phyloP scores from a whole-genome alignment of 2,888 invertebrate genomes.

The Pandemis corylana region DNA sequence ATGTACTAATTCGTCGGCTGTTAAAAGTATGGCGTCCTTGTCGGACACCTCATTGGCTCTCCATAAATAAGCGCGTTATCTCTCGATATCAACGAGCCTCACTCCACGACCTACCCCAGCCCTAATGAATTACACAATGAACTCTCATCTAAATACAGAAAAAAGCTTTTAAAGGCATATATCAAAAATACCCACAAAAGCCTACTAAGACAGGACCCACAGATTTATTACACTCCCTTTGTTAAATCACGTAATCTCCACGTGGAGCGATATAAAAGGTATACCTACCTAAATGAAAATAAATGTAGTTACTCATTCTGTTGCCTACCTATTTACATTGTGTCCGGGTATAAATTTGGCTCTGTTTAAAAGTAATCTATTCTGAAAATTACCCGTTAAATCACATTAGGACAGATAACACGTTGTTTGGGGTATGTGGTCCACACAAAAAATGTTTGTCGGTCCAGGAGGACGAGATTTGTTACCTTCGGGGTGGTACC shows the following conservation, averaged over 20 bases:
- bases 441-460: conserved; percentile 77
- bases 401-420: conserved; percentile 83
- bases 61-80: conserved; percentile 80
- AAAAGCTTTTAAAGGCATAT: conserved; percentile 86
- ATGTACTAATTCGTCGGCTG: conserved; percentile 72
- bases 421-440: conserved; percentile 77
- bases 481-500: conserved; percentile 81
- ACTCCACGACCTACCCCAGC: conserved; percentile 74
- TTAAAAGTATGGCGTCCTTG: conserved; percentile 76
- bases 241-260: conserved; percentile 85
- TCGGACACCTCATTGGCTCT: conserved; percentile 77
- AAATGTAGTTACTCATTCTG: conserved; percentile 84
- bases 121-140: conserved; percentile 85
- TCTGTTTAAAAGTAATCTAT: conserved; percentile 80
- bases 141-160: conserved; percentile 85
- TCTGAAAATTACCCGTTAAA: conserved; percentile 83
- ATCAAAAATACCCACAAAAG: conserved; percentile 85
- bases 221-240: conserved; percentile 83
- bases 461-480: conserved; percentile 72
- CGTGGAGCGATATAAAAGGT: conserved; percentile 82
- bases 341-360: conserved; percentile 74
- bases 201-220: conserved; percentile 83
- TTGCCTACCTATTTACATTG: conserved; percentile 82
- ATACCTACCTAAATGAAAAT: conserved; percentile 80
- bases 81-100: conserved; percentile 79